A percentile compares a stretch with the other conserved stretches of the same genome.
phyloP scores from a whole-genome alignment of 2,113 vertebrate genomes.

The Meriones unguiculatus region DNA sequence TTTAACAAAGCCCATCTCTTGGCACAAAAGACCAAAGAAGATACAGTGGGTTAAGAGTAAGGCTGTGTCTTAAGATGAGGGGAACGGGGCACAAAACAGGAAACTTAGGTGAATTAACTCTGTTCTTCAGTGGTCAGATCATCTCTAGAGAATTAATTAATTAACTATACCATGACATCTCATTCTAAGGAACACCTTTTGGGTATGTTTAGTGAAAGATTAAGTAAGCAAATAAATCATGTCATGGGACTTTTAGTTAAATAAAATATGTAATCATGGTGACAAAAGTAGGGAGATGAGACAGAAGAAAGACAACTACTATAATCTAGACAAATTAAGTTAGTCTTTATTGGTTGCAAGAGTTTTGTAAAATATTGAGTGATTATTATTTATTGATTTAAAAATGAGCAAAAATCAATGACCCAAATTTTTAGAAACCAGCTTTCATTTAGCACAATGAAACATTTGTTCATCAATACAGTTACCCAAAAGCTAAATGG shows the following conservation, averaged over 20 bases:
- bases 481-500: conserved; percentile 4
- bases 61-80: not conserved
- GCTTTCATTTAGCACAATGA: not conserved
- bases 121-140: not conserved
- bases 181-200: conserved; percentile 13
- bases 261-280: conserved; percentile 1
- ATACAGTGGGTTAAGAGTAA: not conserved
- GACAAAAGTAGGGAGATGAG: not conserved
- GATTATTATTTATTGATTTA: not conserved
- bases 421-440: conserved; percentile 12
- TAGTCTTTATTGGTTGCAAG: conserved; percentile 30
- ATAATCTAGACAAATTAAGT: not conserved
- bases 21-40: not conserved
- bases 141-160: not conserved
- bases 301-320: not conserved
- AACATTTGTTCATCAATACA: not conserved
- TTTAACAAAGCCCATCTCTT: conserved; percentile 31
- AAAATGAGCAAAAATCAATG: not conserved
- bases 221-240: conserved; percentile 8
- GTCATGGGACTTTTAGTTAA: not conserved
- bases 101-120: not conserved
- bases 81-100: too few relatives aligned
- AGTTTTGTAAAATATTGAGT: not conserved
- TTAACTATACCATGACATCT: not conserved
- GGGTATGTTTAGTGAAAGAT: not conserved